Percentiles rank a stretch among this genome's conserved stretches.
Conservation (phyloP, 2,888 invertebrate species). For the Polydrusus pterygomalis region DNA sequence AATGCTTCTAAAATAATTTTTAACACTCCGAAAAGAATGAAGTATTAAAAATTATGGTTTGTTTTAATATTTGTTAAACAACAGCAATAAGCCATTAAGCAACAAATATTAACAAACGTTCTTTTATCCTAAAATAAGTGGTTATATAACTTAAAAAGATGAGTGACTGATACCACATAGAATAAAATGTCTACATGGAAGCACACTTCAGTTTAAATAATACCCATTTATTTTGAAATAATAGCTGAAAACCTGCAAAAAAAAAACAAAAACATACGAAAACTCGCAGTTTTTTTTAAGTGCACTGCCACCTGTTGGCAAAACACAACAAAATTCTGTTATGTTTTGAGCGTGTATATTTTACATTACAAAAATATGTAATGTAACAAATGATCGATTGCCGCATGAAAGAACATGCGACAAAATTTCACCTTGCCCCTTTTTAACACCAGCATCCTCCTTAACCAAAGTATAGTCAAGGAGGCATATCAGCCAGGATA, state of each 20-base stretch:
- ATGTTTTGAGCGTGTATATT: neutral
- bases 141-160: neutral
- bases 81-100: neutral
- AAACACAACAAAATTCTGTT: conserved; percentile 39
- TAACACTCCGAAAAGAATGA: conserved; percentile 1
- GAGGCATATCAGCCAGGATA: neutral
- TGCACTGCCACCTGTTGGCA: neutral
- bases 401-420: conserved; percentile 38
- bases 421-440: conserved; percentile 10
- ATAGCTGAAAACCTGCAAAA: neutral
- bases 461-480: conserved; percentile 31
- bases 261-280: conserved; percentile 20
- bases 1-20: conserved; percentile 1
- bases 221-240: neutral
- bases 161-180: neutral
- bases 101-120: conserved; percentile 2
- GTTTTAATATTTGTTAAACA: neutral
- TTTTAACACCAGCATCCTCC: neutral
- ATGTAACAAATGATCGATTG: conserved; percentile 13
- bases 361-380: conserved; percentile 33
- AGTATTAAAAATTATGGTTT: conserved; percentile 3
- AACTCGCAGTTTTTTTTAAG: conserved; percentile 6
- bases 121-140: neutral
- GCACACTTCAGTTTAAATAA: neutral
- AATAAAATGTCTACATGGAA: neutral